These are phyloP conservation scores for Protosalanx chinensis DNA, from an alignment of 2,797 vertebrate species.

Conservation along the genomic window DNA sequence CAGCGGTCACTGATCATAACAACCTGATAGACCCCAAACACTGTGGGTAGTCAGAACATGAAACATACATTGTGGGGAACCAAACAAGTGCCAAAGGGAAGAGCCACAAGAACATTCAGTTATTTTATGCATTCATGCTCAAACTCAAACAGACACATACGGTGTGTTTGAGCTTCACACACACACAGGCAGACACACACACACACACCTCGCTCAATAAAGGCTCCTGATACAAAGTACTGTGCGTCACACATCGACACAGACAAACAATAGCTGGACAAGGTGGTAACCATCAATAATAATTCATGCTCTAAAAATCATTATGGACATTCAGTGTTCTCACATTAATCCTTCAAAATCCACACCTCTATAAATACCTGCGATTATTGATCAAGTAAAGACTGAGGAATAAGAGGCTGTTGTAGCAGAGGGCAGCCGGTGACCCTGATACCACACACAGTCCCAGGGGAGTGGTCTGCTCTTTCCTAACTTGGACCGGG, in stretches of 20 bases:
- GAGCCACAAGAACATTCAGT: too few species aligned
- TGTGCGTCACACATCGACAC: not conserved
- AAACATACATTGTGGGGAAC: not conserved
- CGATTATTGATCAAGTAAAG: not conserved
- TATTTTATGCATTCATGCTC: not conserved
- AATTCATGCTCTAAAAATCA: not conserved
- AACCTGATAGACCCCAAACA: too few species aligned
- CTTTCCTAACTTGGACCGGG: not conserved
- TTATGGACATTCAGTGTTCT: not conserved
- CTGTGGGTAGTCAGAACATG: too few species aligned
- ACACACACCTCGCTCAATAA: not conserved
- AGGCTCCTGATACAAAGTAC: not conserved
- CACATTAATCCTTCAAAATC: not conserved
- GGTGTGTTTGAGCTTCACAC: not conserved
- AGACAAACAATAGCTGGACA: not conserved
- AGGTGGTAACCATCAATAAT: not conserved
- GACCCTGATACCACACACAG: not conserved
- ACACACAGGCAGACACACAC: not conserved
- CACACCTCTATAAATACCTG: not conserved
- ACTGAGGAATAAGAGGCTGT: not conserved
- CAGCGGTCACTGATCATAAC: too few species aligned
- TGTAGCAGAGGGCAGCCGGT: not conserved
- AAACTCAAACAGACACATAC: not conserved
- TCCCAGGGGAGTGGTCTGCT: not conserved
- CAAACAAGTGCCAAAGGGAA: too few species aligned